Conservation (phyloP, 2,113 vertebrate species). For the Bettongia penicillata region DNA sequence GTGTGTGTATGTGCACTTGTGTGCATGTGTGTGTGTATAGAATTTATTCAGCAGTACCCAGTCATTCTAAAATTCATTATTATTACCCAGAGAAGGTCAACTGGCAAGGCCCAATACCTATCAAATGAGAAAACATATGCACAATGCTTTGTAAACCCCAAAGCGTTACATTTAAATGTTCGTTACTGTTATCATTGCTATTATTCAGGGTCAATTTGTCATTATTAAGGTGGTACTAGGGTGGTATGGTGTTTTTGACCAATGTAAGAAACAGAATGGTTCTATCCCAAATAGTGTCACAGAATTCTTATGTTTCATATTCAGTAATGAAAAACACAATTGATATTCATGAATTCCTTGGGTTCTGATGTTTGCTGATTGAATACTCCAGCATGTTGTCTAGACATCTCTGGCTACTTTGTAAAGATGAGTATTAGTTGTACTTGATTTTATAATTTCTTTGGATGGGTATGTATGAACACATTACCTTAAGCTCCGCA, state of each 20-base stretch:
- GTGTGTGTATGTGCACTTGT: background rate
- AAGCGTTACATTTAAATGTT: background rate
- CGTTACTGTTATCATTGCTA: conserved; percentile 22
- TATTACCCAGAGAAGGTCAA: conserved; percentile 76
- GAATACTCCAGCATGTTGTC: background rate
- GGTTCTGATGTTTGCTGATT: conserved; percentile 38
- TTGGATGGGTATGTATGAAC: conserved; percentile 42
- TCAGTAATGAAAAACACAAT: background rate
- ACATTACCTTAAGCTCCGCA: conserved; percentile 21
- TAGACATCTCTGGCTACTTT: conserved; percentile 21
- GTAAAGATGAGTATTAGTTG: conserved; percentile 25
- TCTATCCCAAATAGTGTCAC: conserved; percentile 12
- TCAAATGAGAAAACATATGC: background rate
- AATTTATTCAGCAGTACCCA: conserved; percentile 57
- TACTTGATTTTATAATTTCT: conserved; percentile 17
- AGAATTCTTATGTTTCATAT: conserved; percentile 52
- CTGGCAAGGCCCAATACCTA: conserved; percentile 73
- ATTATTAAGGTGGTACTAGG: conserved; percentile 26
- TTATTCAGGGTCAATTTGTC: background rate
- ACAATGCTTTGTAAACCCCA: background rate
- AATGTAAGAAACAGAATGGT: conserved; percentile 38
- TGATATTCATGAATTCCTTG: background rate
- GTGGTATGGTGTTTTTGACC: background rate
- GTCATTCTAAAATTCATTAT: conserved; percentile 73
- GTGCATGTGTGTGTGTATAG: conserved; percentile 6